phyloP scores from a whole-genome alignment of 2,113 vertebrate species.

The Todiramphus saurophagus region DNA sequence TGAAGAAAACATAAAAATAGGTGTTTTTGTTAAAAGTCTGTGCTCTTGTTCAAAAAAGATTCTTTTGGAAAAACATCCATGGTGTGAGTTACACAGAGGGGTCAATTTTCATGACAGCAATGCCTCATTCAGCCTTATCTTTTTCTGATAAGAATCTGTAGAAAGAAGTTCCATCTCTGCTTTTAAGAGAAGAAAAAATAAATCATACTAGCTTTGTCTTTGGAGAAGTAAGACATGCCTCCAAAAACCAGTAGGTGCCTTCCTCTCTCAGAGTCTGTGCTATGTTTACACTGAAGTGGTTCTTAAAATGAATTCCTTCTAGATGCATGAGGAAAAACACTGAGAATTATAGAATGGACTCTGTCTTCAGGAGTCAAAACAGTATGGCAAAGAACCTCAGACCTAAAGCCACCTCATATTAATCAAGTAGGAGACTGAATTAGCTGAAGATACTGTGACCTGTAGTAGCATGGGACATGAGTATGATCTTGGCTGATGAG shows the following conservation, averaged over 20 bases:
- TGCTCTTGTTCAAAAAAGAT: neutral
- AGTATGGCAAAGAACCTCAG: neutral
- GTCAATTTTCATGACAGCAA: neutral
- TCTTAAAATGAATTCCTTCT: neutral
- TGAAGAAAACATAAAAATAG: neutral
- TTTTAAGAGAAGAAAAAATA: neutral
- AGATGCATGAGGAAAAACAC: neutral
- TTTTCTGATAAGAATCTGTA: conserved; percentile 3
- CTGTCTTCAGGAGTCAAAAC: neutral
- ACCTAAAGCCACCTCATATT: neutral
- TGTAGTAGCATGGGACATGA: neutral
- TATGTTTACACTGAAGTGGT: neutral
- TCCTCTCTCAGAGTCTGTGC: neutral
- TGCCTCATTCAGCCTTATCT: neutral
- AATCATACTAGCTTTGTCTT: neutral
- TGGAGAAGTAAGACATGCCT: neutral
- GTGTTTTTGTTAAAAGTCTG: neutral
- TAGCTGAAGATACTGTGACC: neutral
- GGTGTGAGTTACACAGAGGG: neutral
- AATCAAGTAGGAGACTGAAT: neutral
- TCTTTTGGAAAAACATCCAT: neutral
- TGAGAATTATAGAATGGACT: neutral
- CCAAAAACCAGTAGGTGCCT: neutral
- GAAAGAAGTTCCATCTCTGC: neutral
- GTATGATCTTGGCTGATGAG: neutral